Evolutionary conservation across 2,797 vertebrate species (phyloP), one percentile per base, ranked within the genome.

Genomic region (Apodemus agrarius): DNA sequence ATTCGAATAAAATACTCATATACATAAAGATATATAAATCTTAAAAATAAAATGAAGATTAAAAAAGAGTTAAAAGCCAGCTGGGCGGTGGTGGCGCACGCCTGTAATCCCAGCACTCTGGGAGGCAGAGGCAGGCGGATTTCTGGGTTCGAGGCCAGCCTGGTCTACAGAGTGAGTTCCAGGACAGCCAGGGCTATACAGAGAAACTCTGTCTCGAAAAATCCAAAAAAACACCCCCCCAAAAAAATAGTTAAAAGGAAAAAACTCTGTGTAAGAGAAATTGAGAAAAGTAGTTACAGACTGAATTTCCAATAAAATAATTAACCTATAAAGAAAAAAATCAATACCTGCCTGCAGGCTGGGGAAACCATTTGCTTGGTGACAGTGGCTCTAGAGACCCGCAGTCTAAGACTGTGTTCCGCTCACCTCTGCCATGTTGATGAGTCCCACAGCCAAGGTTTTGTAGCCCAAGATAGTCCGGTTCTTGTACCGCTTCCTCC

Each of bases 391-490:
- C 16, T n/a, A 34, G n/a, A 69, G 79, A 69, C 26, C 19, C 37
- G 31, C 40, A 76, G 65, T 67, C 34, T 13, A 52, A 49, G 79
- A 40, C 6, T 0, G 22, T 0, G 16, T 12, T n/a, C 65, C 16
- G 8, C 74, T 98, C 24, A 99, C 99, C 99, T 99, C 99, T 0
- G 99, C 99, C 99, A 99, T 99, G 98, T 99, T 99, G 98, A 99
- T 99, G 95, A 99, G 99, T 2, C 99, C 99, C 94, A 99, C 98
- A 0, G 99, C 99, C 93, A 99, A 97, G 0, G 99, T 99, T 98
- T 99, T 99, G 97, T 99, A 99, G 89, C 99, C 99, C 96, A 99
- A 98, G 98, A 99, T 99, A 95, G 99, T 99, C 16, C 99, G 98
- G 98, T 99, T 99, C 98, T 99, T 99, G 98, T 99, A 99, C 0